Base-by-base conservation (phyloP, 2,797 vertebrate species). In the Lateolabrax maculatus region DNA sequence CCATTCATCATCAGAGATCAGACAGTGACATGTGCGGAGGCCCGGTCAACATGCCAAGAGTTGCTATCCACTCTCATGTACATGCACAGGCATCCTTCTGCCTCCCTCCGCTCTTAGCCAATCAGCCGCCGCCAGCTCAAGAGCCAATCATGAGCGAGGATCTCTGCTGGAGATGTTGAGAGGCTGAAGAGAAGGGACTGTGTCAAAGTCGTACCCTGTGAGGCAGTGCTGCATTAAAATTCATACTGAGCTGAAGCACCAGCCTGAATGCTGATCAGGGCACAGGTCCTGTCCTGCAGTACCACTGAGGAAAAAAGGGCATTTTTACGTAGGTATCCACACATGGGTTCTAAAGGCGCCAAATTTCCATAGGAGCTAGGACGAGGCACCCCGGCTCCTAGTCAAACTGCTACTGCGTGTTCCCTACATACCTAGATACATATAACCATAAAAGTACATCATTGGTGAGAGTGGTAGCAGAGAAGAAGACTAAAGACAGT, bases 191-290 rank as follows among this genome's bases (percentile, higher is more conserved):
- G 81, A 84, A 74, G 86, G 75, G 83, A 86, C 75, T 31, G 71
- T 88, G 83, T 91, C 90, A 93, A 91, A 91, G 85, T 87, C 77
- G 27, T 65, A 85, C 64, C 81, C 79, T 79, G 81, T 60, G 80
- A 91, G 80, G 86, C 87, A 84, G 81, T 69, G 77, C 72, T 62
- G 84, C 88, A 92, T 94, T 92, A 83, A 90, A 90, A 93, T 92
- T 90, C 84, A 86, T 84, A 78, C 73, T 3, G 39, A 21, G 79
- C 72, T 10, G 65, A 69, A 71, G 85, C 71, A 23, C 51, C 73
- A 8, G 71, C 23, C 78, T 83, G 91, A 92, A 93, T 92, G 71
- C 89, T 85, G 89, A 92, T 91, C 66, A 77, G 70, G 23, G 21
- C 15, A 48, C 36, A 31, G 53, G 48, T 77, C 52, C 48, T 44